phyloP scores from a whole-genome alignment of 1,140 invertebrate genomes.

The Drosophila azteca region DNA sequence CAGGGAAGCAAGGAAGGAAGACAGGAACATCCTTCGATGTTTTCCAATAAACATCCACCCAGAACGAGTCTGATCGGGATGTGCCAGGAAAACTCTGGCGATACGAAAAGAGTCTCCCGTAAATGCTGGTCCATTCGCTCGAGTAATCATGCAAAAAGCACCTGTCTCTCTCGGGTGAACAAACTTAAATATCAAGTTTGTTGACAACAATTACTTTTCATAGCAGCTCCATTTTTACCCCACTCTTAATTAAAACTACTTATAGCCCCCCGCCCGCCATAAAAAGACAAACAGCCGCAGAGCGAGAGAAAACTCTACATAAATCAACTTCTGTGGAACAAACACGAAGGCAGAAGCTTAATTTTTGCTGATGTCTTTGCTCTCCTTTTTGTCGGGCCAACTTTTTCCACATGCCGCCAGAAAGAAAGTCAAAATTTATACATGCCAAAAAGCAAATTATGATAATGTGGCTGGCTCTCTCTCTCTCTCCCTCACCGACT shows the following conservation, averaged over 20 bases:
- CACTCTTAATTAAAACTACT: conserved; percentile 46
- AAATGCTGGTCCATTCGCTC: too few species aligned
- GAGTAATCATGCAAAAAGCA: too few species aligned
- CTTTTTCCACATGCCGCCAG: conserved; percentile 41
- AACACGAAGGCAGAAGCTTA: conserved; percentile 29
- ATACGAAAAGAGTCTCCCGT: too few species aligned
- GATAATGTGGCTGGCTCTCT: conserved; percentile 40
- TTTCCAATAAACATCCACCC: too few species aligned
- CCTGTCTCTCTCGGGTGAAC: too few species aligned
- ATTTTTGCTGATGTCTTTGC: conserved; percentile 32
- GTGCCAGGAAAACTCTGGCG: too few species aligned
- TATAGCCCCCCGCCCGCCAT: neutral
- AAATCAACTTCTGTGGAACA: conserved; percentile 38
- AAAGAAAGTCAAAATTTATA: conserved; percentile 53
- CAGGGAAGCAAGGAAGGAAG: too few species aligned
- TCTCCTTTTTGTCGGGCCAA: conserved; percentile 26
- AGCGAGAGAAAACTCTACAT: conserved; percentile 10
- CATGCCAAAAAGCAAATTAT: conserved; percentile 51
- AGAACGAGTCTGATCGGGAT: too few species aligned
- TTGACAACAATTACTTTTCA: too few species aligned
- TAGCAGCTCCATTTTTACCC: neutral
- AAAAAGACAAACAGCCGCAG: conserved; percentile 5
- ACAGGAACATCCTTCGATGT: too few species aligned
- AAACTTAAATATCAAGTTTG: too few species aligned
- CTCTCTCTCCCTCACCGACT: neutral